Percentiles rank a stretch among this genome's conserved stretches.
Evolutionary conservation across 2,797 vertebrate genomes (phyloP).

Genomic region (Urosaurus nigricauda): DNA sequence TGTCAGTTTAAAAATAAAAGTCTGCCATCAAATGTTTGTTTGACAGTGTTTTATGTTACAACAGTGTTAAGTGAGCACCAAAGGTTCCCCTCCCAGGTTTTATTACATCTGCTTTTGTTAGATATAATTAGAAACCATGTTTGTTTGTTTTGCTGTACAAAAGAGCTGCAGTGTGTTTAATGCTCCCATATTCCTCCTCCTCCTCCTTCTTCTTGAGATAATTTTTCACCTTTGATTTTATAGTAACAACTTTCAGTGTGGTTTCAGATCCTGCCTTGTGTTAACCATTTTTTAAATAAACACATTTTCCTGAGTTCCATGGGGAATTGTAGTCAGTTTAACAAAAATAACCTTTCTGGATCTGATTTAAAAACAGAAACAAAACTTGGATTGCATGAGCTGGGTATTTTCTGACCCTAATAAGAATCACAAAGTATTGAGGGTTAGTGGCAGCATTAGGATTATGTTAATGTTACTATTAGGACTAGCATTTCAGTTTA

Average conservation of each 20-base stretch:
- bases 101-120: not conserved
- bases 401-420: no score
- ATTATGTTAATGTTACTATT: no score
- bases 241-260: not conserved
- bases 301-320: not conserved
- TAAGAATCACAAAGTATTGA: no score
- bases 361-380: no score
- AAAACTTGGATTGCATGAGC: no score
- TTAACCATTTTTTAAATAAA: not conserved
- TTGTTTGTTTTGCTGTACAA: not conserved
- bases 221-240: not conserved
- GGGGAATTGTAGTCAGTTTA: not conserved
- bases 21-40: not conserved
- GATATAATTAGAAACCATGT: not conserved
- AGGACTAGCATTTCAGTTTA: no score
- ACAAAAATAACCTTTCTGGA: no score
- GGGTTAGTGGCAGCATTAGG: no score
- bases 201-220: not conserved
- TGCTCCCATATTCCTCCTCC: not conserved
- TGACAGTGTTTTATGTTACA: slow-evolving; percentile 7
- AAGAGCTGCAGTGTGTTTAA: not conserved
- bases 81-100: not conserved
- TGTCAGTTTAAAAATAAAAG: not conserved
- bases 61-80: not conserved
- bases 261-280: not conserved